phyloP scores from a whole-genome alignment of 2,113 vertebrate genomes.

The Phrynosoma blainvillii region DNA sequence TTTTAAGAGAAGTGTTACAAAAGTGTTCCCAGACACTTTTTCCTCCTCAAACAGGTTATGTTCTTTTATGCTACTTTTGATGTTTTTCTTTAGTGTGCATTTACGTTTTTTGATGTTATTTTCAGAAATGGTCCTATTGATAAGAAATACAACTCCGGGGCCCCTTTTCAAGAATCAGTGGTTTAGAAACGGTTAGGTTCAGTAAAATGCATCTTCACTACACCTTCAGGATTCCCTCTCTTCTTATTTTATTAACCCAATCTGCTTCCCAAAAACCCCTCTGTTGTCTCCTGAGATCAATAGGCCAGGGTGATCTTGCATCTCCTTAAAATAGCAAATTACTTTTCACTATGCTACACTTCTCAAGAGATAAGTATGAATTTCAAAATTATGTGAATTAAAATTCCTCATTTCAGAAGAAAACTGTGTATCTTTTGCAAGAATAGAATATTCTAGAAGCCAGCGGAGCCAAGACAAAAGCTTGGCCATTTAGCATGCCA shows the following conservation, averaged over 20 bases:
- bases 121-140: not conserved
- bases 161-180: not conserved
- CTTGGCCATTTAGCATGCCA: slow-evolving; percentile 9
- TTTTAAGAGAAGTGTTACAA: not conserved
- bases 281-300: not conserved
- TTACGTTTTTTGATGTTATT: not conserved
- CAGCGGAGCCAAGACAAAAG: slow-evolving; percentile 8
- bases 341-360: not conserved
- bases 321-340: not conserved
- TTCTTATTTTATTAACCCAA: not conserved
- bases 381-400: not conserved
- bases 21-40: not conserved
- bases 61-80: not conserved
- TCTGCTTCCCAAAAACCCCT: not conserved
- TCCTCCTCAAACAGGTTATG: not conserved
- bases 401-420: slow-evolving; percentile 20
- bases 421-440: slow-evolving; percentile 35
- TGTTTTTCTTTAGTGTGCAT: not conserved
- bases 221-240: not conserved
- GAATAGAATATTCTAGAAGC: slow-evolving; percentile 7
- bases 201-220: not conserved
- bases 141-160: not conserved
- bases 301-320: not conserved
- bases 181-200: too few species aligned
- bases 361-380: rapidly evolving